Percentiles rank a stretch among this genome's conserved stretches.
Conservation (phyloP, 2,888 invertebrate species). For the Plebejus anna region DNA sequence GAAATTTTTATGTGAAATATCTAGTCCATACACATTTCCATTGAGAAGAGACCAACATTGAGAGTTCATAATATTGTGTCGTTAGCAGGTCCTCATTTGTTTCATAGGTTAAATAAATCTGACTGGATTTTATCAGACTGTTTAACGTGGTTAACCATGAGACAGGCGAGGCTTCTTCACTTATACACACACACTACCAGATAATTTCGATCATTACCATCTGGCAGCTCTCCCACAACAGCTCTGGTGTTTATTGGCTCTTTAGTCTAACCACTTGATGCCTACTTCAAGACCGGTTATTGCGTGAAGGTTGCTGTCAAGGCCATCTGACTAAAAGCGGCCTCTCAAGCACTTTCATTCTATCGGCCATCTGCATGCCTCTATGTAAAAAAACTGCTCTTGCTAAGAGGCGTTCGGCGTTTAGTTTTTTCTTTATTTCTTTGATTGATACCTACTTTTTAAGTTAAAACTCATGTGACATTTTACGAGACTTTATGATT, state of each 20-base stretch:
- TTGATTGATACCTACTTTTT: neutral
- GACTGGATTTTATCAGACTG: neutral
- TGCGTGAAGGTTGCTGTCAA: slow-evolving; percentile 15
- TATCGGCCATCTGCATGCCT: neutral
- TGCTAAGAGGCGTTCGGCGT: neutral
- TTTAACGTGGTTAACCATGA: neutral
- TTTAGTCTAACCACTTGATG: slow-evolving; percentile 6
- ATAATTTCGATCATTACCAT: neutral
- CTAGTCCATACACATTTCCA: neutral
- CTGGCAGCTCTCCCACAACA: neutral
- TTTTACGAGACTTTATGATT: neutral
- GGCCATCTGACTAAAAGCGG: neutral
- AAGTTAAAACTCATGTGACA: neutral
- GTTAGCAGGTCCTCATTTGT: neutral
- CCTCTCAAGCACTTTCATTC: slow-evolving; percentile 4
- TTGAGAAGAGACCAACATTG: too few relatives aligned
- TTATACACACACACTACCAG: neutral
- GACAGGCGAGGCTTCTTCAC: neutral
- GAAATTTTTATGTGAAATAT: neutral
- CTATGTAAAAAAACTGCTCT: neutral
- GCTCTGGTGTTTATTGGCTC: neutral
- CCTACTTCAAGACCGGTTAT: slow-evolving; percentile 8
- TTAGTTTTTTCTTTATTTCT: neutral
- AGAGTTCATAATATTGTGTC: neutral
- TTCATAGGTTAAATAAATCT: neutral